Evolutionary conservation across 2,797 vertebrate genomes (phyloP).

Genomic region (Sebastes cheni): DNA sequence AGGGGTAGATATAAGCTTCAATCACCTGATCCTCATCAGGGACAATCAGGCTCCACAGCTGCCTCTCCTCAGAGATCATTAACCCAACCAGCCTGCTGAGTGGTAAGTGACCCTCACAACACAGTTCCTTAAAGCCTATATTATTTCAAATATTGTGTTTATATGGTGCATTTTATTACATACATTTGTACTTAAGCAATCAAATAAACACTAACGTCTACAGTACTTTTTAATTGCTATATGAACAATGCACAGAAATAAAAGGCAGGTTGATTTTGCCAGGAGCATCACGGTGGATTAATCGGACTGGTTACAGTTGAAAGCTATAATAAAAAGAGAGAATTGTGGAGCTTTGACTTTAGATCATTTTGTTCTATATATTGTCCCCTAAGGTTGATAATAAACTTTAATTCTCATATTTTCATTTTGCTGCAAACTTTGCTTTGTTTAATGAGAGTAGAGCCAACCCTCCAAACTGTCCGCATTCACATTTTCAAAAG

Average conservation of each 20-base stretch:
- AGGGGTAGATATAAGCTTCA: no score
- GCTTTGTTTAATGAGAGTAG: background rate
- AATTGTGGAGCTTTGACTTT: background rate
- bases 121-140: background rate
- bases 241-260: background rate
- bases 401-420: background rate
- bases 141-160: background rate
- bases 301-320: background rate
- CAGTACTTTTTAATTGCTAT: no score
- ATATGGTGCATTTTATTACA: background rate
- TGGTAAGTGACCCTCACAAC: no score
- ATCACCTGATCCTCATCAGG: no score
- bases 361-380: background rate
- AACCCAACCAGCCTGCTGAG: no score
- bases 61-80: no score
- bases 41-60: no score
- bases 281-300: background rate
- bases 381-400: background rate
- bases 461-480: background rate
- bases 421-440: background rate
- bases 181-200: background rate
- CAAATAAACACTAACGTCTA: no score
- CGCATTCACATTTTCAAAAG: background rate
- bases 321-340: background rate
- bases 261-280: background rate